A percentile compares a stretch with the other conserved stretches of the same genome.
Conservation (phyloP, 2,113 vertebrate species). For the Eolophus roseicapilla region DNA sequence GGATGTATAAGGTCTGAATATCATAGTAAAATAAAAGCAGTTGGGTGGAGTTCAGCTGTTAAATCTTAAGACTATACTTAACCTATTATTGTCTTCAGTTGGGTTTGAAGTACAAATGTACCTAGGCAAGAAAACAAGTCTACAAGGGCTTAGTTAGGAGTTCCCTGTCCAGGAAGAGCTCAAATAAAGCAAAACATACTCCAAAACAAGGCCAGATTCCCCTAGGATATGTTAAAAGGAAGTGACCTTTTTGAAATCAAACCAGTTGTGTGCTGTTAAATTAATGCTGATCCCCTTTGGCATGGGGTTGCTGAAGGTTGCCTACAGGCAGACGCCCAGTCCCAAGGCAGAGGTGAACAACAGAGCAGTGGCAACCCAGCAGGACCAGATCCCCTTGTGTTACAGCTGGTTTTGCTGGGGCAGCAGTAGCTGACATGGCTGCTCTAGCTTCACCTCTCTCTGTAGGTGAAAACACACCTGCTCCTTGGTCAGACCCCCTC, state of each 20-base stretch:
- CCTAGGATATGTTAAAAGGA: not conserved
- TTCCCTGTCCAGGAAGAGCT: slow-evolving; percentile 17
- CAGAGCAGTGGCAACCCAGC: not conserved
- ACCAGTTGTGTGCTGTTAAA: not conserved
- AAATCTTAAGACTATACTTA: not conserved
- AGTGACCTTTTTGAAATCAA: not conserved
- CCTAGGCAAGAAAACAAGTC: slow-evolving; percentile 14
- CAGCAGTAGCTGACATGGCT: not conserved
- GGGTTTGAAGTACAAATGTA: not conserved
- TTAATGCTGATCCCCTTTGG: not conserved
- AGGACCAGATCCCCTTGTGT: not conserved
- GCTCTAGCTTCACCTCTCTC: not conserved
- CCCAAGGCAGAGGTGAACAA: not conserved
- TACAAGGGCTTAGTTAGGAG: not conserved
- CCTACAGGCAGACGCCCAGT: not conserved
- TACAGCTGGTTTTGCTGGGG: not conserved
- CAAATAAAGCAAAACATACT: not conserved
- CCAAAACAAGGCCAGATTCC: not conserved
- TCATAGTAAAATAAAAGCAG: not conserved
- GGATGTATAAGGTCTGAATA: not conserved
- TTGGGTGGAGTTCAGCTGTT: slow-evolving; percentile 23
- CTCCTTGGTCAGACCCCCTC: not conserved
- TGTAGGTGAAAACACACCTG: not conserved
- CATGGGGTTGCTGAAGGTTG: not conserved
- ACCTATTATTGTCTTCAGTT: not conserved